These are phyloP conservation scores for Drosophila rellima DNA, from an alignment of 2,888 invertebrate genomes.

Conservation along the genomic window DNA sequence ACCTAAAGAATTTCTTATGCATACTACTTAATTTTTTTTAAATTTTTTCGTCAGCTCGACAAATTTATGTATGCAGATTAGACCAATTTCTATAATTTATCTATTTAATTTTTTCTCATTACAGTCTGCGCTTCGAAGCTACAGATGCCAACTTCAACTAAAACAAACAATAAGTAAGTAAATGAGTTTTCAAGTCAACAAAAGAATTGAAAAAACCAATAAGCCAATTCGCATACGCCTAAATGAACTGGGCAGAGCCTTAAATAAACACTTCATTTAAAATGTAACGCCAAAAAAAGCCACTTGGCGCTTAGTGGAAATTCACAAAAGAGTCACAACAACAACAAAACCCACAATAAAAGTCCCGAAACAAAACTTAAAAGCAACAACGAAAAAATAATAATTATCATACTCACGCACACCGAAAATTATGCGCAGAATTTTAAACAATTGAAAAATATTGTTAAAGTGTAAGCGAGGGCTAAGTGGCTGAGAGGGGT, in stretches of 20 bases:
- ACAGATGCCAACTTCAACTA: slow-evolving; percentile 47
- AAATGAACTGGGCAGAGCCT: slow-evolving; percentile 27
- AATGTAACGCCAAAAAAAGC: slow-evolving; percentile 71
- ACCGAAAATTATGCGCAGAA: slow-evolving; percentile 52
- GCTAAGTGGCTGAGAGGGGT: not conserved
- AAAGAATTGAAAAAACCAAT: slow-evolving; percentile 4
- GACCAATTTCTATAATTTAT: slow-evolving; percentile 5
- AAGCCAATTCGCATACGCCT: slow-evolving; percentile 11
- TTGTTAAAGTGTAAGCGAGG: slow-evolving; percentile 21
- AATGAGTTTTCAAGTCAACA: slow-evolving; percentile 33
- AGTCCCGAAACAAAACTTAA: not conserved
- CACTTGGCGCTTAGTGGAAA: slow-evolving; percentile 60
- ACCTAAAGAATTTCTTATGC: too few relatives aligned
- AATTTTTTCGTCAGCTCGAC: too few relatives aligned
- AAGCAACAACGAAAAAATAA: slow-evolving; percentile 16
- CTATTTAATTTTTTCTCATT: slow-evolving; percentile 23
- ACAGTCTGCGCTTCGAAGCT: slow-evolving; percentile 34
- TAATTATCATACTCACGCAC: slow-evolving; percentile 61
- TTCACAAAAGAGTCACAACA: slow-evolving; percentile 35
- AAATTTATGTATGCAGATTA: not conserved
- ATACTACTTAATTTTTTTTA: too few relatives aligned
- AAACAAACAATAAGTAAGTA: slow-evolving; percentile 61
- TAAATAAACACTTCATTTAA: slow-evolving; percentile 74
- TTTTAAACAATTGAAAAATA: slow-evolving; percentile 75
- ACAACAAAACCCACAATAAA: slow-evolving; percentile 7